Percentiles rank a stretch among this genome's conserved stretches.
phyloP scores from a whole-genome alignment of 2,888 invertebrate species.

The Apodemia zela region DNA sequence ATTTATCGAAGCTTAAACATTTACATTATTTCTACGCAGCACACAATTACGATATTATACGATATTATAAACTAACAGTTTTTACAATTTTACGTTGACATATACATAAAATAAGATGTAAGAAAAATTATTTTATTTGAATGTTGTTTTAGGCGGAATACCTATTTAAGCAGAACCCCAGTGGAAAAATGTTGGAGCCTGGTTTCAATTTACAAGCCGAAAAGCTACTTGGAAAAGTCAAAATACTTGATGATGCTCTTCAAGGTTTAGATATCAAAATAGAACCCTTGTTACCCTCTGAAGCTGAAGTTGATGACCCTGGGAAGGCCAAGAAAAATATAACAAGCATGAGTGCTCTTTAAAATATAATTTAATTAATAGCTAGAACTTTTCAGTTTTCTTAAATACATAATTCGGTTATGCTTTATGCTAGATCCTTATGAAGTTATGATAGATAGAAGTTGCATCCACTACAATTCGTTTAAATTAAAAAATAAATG shows the following conservation, averaged over 20 bases:
- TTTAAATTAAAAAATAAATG: too few relatives aligned
- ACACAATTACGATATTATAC: too few relatives aligned
- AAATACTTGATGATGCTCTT: conserved; percentile 63
- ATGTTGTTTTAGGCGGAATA: conserved; percentile 77
- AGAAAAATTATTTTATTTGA: background rate
- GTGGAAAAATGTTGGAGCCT: conserved; percentile 85
- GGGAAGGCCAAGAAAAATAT: conserved; percentile 39
- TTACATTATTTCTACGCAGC: too few relatives aligned
- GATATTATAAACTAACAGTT: too few relatives aligned
- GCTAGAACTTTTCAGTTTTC: too few relatives aligned
- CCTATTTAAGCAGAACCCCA: conserved; percentile 84
- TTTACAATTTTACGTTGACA: too few relatives aligned
- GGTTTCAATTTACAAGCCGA: conserved; percentile 82
- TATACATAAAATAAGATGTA: too few relatives aligned
- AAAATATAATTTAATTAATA: conserved; percentile 23
- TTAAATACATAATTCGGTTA: too few relatives aligned
- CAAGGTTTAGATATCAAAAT: conserved; percentile 62
- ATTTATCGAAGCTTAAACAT: too few relatives aligned
- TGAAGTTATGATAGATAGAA: too few relatives aligned
- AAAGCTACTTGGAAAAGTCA: conserved; percentile 67
- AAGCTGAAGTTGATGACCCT: conserved; percentile 41
- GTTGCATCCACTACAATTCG: too few relatives aligned
- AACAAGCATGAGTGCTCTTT: conserved; percentile 49
- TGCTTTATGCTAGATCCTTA: too few relatives aligned
- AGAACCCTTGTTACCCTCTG: conserved; percentile 54